Conservation (phyloP, 2,888 invertebrate species). For the Rhorus exstirpatorius region DNA sequence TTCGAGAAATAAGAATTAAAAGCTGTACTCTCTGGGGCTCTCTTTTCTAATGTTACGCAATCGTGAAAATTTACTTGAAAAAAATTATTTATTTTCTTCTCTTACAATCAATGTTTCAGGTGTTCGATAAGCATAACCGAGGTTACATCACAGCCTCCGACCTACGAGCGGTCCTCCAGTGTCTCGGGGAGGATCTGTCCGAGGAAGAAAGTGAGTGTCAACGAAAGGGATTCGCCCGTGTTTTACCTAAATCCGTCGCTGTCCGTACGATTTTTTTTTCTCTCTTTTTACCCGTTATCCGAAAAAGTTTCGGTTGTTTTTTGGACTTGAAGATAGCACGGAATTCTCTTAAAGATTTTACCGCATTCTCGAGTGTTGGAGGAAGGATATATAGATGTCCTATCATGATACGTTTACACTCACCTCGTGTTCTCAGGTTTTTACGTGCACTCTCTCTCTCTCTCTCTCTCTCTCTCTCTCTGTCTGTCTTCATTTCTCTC, state of each 20-base stretch:
- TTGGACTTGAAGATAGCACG: too few species aligned
- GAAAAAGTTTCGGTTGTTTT: background rate
- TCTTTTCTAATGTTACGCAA: too few species aligned
- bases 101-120: conserved; percentile 83
- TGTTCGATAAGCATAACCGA: conserved; percentile 96
- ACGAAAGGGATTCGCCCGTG: background rate
- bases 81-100: conserved; percentile 24
- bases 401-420: conserved; percentile 10
- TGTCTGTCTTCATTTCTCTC: background rate
- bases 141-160: conserved; percentile 97
- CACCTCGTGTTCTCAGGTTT: conserved; percentile 28
- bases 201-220: conserved; percentile 94
- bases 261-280: conserved; percentile 35
- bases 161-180: conserved; percentile 94
- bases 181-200: conserved; percentile 94
- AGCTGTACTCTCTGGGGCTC: too few species aligned
- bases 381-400: background rate
- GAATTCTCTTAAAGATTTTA: background rate
- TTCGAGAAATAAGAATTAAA: too few species aligned
- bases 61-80: background rate
- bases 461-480: background rate
- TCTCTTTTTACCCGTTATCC: background rate
- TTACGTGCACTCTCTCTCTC: background rate
- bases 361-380: background rate
- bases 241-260: conserved; percentile 21